phyloP scores from a whole-genome alignment of 2,113 vertebrate genomes.

The Camelus dromedarius region DNA sequence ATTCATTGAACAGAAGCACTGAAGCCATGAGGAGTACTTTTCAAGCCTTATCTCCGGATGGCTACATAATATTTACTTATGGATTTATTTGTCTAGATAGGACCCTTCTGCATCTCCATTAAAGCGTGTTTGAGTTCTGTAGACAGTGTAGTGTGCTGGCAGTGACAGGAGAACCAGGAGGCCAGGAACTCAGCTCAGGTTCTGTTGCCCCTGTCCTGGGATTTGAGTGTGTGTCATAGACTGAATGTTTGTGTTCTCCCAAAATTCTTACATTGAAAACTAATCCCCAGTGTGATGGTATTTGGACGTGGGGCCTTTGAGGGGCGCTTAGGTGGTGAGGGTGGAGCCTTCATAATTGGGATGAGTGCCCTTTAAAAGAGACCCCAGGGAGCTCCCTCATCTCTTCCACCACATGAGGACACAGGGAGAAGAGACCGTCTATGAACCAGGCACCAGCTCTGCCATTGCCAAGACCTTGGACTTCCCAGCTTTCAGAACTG shows the following conservation, averaged over 20 bases:
- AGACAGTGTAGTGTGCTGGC: neutral
- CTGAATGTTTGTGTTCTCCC: neutral
- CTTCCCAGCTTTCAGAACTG: neutral
- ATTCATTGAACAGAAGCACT: neutral
- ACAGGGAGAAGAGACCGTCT: neutral
- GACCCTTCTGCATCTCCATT: neutral
- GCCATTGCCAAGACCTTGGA: neutral
- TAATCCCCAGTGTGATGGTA: neutral
- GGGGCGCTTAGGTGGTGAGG: neutral
- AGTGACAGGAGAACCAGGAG: neutral
- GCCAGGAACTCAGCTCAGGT: neutral
- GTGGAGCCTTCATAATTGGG: neutral
- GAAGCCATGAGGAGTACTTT: neutral
- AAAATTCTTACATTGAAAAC: neutral
- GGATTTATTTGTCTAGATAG: neutral
- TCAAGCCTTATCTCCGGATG: neutral
- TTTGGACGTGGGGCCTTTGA: neutral
- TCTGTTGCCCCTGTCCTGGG: neutral
- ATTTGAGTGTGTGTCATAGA: too few relatives aligned
- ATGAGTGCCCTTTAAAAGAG: neutral
- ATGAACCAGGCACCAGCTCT: neutral
- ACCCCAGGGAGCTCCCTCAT: neutral
- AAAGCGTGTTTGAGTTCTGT: neutral
- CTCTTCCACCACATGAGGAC: neutral
- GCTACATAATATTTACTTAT: neutral